Evolutionary conservation across 2,888 invertebrate species (phyloP).

Genomic region (Calameuta idolon): DNA sequence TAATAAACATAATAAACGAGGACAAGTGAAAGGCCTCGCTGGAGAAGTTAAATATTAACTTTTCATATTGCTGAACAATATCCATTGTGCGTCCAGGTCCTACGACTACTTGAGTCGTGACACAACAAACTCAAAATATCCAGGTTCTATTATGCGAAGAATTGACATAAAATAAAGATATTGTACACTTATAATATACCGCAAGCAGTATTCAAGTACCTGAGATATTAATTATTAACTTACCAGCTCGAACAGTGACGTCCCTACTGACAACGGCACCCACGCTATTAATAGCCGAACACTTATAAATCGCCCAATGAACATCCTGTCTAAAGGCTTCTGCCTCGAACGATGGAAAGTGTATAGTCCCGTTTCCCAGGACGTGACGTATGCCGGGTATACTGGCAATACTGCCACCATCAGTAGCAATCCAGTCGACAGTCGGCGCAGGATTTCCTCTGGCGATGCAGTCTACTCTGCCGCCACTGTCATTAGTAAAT

Average conservation of each 20-base stretch:
- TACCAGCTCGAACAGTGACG: slow-evolving; percentile 70
- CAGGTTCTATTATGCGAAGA: neutral
- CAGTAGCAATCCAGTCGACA: slow-evolving; percentile 71
- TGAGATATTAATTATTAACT: slow-evolving; percentile 26
- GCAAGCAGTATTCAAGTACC: neutral
- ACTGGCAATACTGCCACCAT: slow-evolving; percentile 69
- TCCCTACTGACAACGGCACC: slow-evolving; percentile 70
- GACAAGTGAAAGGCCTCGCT: too few species aligned
- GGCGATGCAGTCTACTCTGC: slow-evolving; percentile 70
- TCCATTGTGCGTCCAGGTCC: neutral
- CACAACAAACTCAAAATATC: neutral
- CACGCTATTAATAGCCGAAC: slow-evolving; percentile 69
- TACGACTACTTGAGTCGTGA: neutral
- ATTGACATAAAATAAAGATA: neutral
- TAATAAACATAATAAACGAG: too few species aligned
- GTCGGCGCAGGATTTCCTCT: slow-evolving; percentile 70
- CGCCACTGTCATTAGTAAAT: slow-evolving; percentile 71
- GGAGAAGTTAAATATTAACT: neutral
- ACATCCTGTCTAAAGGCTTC: slow-evolving; percentile 72
- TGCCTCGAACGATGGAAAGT: slow-evolving; percentile 71
- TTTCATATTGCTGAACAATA: neutral
- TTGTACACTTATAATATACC: neutral
- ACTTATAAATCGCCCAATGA: slow-evolving; percentile 71
- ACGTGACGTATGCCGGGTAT: slow-evolving; percentile 70
- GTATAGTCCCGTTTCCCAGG: slow-evolving; percentile 70